Evolutionary conservation across 2,888 invertebrate species (phyloP).

Genomic region (Lycophotia porphyrea): DNA sequence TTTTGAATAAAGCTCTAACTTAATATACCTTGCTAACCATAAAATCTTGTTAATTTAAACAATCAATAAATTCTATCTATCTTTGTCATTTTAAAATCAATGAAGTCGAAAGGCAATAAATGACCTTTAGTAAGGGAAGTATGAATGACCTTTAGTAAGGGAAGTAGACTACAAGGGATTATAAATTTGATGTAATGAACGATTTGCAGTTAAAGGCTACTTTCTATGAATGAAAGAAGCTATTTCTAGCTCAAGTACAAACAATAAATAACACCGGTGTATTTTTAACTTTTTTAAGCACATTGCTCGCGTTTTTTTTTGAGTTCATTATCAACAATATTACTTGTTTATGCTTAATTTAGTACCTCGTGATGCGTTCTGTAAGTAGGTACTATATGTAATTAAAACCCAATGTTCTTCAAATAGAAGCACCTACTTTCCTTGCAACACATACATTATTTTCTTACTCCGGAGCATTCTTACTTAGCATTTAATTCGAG

Average conservation of each 20-base stretch:
- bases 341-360: constrained; percentile 54
- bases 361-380: constrained; percentile 47
- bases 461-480: constrained; percentile 52
- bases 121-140: not conserved
- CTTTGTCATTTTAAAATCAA: not conserved
- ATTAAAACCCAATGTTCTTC: constrained; percentile 57
- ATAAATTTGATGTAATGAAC: not conserved
- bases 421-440: constrained; percentile 59
- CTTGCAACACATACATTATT: constrained; percentile 42
- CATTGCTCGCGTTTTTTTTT: constrained; percentile 31
- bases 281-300: constrained; percentile 13
- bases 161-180: not conserved
- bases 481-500: constrained; percentile 59
- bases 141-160: not conserved
- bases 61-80: not conserved
- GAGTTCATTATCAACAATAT: constrained; percentile 48
- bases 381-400: constrained; percentile 51
- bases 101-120: not conserved
- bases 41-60: not conserved
- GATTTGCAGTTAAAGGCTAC: not conserved
- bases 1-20: constrained; percentile 6
- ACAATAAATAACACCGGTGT: constrained; percentile 22
- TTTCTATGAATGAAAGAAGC: constrained; percentile 9
- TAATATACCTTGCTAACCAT: not conserved
- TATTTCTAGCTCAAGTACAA: constrained; percentile 6